Base-by-base conservation (phyloP, 2,113 vertebrate genomes). In the Prunella fulvescens region DNA sequence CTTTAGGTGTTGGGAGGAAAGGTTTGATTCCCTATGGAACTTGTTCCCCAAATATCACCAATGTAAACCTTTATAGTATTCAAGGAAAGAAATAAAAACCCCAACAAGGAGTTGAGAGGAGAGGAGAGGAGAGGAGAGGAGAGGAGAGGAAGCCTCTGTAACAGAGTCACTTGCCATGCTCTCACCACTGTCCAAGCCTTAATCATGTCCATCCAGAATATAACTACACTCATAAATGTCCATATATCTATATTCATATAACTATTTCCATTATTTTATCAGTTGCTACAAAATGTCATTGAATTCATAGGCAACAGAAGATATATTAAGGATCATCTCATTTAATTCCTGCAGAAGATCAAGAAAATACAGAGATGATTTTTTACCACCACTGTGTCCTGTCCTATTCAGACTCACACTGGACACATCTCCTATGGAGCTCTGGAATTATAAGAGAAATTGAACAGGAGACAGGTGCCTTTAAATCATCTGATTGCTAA, bases 351-450 rank as follows among this genome's bases (percentile, higher is more conserved):
- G 11, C 19, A 58, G 54, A 81, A 84, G 22, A 33, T 58, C 15
- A 79, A 71, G 78, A 86, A 83, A 62, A 58, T 20, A 14, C 4
- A 61, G 71, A 39, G 14, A 33, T 11, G 19, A 8, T 10, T 72
- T 72, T 11, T 56, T 22, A 16, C 6, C 7, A 17, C 13, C 35
- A 60, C 45, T 42, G 12, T 0, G 0, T 31, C 33, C 33, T 85
- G 24, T 74, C 9, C 20, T 88, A 4, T 53, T 81, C 65, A 82
- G 51, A 13, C 17, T 93, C 29, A 42, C 35, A 60, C 9, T 54
- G 11, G 10, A 8, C 61, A 26, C 20, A 64, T 62, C 47, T 91
- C 37, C 19, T 19, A 28, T 10, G 29, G 29, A 92, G 9, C 39
- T 91, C 33, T 47, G 44, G 14, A 33, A 53, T 90, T 74, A 24